Base-by-base conservation (phyloP, 2,888 invertebrate genomes). In the Sisyra nigra region DNA sequence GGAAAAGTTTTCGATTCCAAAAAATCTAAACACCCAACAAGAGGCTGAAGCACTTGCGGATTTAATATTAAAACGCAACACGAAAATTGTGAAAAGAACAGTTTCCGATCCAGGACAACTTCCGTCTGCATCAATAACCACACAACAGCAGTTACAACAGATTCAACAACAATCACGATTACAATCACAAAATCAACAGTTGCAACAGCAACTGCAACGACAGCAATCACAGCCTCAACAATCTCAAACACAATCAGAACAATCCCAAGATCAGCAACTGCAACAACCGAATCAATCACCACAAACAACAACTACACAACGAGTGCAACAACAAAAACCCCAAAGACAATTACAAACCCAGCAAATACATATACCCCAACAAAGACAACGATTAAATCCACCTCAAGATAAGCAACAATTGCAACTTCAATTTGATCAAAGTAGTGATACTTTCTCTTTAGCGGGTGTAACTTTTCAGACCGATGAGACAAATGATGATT, bases 11-110 rank as follows among this genome's bases (percentile, higher is more conserved):
- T 65, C 61, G 31, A 53, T 59, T 24, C 54, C 64, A 59, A 40
- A 65, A 32, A 65, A 65, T 11, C 65, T 64, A 11, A 65, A 66
- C 13, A 10, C 66, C 48, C 62, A 68, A 60, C 74, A 75, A 45
- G 80, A 82, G 59, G 84, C 84, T 49, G 83, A 84, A 47, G 81
- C 83, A 3, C 65, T 85, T 35, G 83, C 84, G 48, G 85, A 84
- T 59, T 67, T 85, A 54, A 71, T 72, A 44, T 65, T 85, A 40
- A 86, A 84, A 62, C 72, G 78, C 48, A 76, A 77, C 36, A 71
- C 15, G 78, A 43, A 70, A 60, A 66, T 68, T 59, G 83, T 86
- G 13, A 83, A 83, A 62, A 68, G 82, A 52, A 72, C 81, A 40
- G 72, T 77, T 45, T 80, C 80, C 14, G 80, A 83, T 56, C 80